A percentile compares a stretch with the other conserved stretches of the same genome.
Conservation (phyloP, 2,888 invertebrate genomes). For the Leptinotarsa juncta region DNA sequence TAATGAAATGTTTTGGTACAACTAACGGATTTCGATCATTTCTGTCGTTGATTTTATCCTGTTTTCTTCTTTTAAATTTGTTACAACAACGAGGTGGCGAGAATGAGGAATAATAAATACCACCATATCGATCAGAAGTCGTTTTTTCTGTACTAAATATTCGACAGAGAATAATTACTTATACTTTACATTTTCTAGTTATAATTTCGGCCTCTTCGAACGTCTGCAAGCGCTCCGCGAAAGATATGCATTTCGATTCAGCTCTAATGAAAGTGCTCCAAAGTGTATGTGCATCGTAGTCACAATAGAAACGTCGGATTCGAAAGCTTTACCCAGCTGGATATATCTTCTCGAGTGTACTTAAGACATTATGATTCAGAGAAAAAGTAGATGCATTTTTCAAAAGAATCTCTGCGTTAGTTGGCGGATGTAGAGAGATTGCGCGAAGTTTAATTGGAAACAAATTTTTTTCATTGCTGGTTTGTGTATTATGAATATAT, state of each 20-base stretch:
- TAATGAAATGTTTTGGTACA: too few species aligned
- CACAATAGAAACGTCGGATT: constrained; percentile 15
- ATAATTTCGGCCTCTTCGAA: constrained; percentile 2
- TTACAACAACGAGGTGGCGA: background rate
- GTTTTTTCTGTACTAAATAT: background rate
- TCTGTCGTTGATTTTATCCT: background rate
- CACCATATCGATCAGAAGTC: background rate
- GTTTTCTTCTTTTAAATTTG: background rate
- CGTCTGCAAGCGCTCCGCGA: constrained; percentile 8
- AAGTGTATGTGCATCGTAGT: constrained; percentile 20
- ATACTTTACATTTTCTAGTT: background rate
- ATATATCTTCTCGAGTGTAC: constrained; percentile 8
- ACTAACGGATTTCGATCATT: background rate
- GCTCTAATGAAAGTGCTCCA: constrained; percentile 25
- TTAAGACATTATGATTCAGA: background rate
- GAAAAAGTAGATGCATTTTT: background rate
- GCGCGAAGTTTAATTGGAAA: background rate
- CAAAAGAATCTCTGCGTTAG: background rate
- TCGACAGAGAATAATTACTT: background rate
- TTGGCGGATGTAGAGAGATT: background rate
- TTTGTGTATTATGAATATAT: background rate
- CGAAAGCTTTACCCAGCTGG: constrained; percentile 1
- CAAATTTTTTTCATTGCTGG: background rate
- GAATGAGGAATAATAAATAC: background rate
- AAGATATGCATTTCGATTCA: constrained; percentile 23